These are phyloP conservation scores for Drosophila pruinosa DNA, from an alignment of 1,140 invertebrate species.

Conservation along the genomic window DNA sequence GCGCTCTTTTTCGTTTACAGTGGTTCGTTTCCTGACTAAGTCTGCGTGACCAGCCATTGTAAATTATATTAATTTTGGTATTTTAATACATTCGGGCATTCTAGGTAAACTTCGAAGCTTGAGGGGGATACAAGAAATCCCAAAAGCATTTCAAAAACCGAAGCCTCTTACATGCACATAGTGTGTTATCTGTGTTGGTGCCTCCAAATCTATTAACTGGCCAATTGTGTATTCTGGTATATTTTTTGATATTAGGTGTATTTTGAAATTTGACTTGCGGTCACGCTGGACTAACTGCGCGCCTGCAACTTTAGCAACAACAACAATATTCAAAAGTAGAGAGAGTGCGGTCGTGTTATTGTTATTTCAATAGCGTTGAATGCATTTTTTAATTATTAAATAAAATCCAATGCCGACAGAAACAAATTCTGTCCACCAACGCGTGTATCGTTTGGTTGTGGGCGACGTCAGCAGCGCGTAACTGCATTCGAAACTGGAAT, in stretches of 20 bases:
- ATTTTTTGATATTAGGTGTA: background rate
- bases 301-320: background rate
- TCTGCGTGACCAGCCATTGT: background rate
- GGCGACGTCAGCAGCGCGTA: slow-evolving; percentile 28
- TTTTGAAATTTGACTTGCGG: background rate
- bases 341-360: background rate
- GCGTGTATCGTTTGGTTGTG: background rate
- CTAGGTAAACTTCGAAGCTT: too few species aligned
- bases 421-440: background rate
- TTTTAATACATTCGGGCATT: too few species aligned
- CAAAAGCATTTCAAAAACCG: too few species aligned
- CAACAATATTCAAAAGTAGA: background rate
- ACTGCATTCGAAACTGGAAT: slow-evolving; percentile 23
- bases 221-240: too few species aligned
- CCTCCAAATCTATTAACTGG: too few species aligned
- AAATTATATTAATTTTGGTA: too few species aligned
- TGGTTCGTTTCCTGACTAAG: slow-evolving; percentile 15
- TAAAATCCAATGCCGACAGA: background rate
- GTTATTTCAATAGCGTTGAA: background rate
- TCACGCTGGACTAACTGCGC: background rate
- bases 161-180: too few species aligned
- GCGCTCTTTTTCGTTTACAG: slow-evolving; percentile 2
- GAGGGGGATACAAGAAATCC: too few species aligned
- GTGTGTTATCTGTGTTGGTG: too few species aligned
- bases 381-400: background rate